phyloP scores from a whole-genome alignment of 2,113 vertebrate species.

The Balaenoptera acutorostrata region DNA sequence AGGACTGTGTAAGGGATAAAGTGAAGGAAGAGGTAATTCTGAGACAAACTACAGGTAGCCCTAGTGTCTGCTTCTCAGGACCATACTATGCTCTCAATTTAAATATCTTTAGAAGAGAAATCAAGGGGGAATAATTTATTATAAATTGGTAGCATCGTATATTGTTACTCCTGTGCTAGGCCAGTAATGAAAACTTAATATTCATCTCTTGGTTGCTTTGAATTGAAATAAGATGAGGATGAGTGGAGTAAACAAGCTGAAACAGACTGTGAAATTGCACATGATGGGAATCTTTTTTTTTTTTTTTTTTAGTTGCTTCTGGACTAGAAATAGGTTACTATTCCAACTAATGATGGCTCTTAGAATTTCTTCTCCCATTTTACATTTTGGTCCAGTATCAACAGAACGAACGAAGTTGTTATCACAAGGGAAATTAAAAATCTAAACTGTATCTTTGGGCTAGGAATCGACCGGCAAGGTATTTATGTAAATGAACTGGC shows the following conservation, averaged over 20 bases:
- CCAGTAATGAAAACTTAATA: conserved; percentile 81
- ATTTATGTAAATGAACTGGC: conserved; percentile 66
- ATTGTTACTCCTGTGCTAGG: background rate
- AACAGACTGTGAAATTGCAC: conserved; percentile 83
- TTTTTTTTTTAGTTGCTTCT: conserved; percentile 75
- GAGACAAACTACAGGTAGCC: background rate
- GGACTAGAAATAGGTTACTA: conserved; percentile 57
- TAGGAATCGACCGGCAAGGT: conserved; percentile 46
- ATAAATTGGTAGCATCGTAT: background rate
- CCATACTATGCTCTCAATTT: background rate
- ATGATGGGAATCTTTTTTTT: conserved; percentile 65
- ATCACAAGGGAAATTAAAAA: conserved; percentile 4
- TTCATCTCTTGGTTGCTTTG: conserved; percentile 82
- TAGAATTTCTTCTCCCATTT: background rate
- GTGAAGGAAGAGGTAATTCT: background rate
- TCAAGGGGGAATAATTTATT: background rate
- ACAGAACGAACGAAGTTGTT: conserved; percentile 50
- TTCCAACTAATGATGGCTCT: conserved; percentile 33
- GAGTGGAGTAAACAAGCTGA: conserved; percentile 77
- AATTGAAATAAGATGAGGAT: conserved; percentile 81
- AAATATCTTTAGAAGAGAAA: background rate
- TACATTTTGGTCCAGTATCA: conserved; percentile 10
- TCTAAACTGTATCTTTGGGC: conserved; percentile 48
- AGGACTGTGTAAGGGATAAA: background rate
- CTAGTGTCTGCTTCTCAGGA: background rate